Conservation (phyloP, 2,113 vertebrate genomes). For the Promerops cafer region DNA sequence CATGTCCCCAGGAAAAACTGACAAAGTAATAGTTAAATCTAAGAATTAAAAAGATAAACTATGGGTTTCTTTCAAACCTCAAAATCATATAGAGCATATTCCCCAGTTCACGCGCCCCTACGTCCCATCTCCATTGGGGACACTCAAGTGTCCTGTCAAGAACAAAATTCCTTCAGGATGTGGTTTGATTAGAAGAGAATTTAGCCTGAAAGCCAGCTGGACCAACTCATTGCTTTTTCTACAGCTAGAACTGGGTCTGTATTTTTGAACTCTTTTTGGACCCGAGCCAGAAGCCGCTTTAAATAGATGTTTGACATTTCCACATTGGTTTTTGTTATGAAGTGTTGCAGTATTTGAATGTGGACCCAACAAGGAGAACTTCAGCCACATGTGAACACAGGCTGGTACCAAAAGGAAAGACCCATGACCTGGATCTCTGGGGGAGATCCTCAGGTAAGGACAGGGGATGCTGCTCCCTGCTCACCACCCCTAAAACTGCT, state of each 20-base stretch:
- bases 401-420: neutral
- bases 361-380: neutral
- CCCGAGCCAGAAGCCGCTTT: neutral
- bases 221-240: neutral
- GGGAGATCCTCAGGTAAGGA: neutral
- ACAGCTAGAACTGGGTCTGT: neutral
- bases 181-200: neutral
- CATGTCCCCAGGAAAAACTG: neutral
- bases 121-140: neutral
- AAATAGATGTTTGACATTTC: neutral
- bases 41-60: neutral
- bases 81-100: neutral
- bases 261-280: neutral
- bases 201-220: neutral
- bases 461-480: fast-evolving
- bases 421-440: fast-evolving
- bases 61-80: neutral
- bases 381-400: fast-evolving
- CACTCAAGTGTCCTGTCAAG: neutral
- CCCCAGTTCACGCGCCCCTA: neutral
- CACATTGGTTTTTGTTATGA: neutral
- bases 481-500: neutral
- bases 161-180: neutral
- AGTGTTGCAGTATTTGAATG: fast-evolving
- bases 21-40: neutral